These are phyloP conservation scores for Lordiphosa stackelbergi DNA, from an alignment of 1,140 invertebrate species.

Conservation along the genomic window DNA sequence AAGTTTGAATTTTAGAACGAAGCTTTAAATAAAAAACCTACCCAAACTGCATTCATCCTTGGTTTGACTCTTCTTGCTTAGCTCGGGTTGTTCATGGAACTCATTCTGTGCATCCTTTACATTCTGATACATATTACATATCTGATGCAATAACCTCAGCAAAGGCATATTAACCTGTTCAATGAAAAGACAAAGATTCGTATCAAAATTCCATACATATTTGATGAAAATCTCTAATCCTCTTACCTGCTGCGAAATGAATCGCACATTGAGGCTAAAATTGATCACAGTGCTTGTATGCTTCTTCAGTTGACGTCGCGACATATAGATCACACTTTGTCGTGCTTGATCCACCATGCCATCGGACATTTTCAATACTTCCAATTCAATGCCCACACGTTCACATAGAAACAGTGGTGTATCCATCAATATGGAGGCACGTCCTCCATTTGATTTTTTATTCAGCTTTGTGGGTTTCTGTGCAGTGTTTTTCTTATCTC, in stretches of 20 bases:
- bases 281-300: slow-evolving; percentile 93
- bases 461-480: slow-evolving; percentile 52
- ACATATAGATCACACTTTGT: slow-evolving; percentile 90
- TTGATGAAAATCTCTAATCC: background rate
- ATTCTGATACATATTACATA: slow-evolving; percentile 98
- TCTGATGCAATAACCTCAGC: slow-evolving; percentile 94
- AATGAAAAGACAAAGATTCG: background rate
- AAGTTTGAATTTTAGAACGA: no score
- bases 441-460: slow-evolving; percentile 77
- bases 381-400: slow-evolving; percentile 91
- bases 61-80: slow-evolving; percentile 76
- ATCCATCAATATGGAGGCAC: slow-evolving; percentile 84
- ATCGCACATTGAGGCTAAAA: slow-evolving; percentile 90
- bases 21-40: slow-evolving; percentile 12
- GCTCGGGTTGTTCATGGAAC: slow-evolving; percentile 84
- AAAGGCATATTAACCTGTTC: slow-evolving; percentile 94
- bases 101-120: slow-evolving; percentile 96
- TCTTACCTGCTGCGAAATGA: slow-evolving; percentile 90
- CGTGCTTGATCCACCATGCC: slow-evolving; percentile 91
- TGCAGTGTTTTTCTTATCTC: slow-evolving; percentile 69
- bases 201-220: no score
- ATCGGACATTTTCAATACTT: slow-evolving; percentile 92
- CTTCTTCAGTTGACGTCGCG: slow-evolving; percentile 90
- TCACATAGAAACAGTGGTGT: slow-evolving; percentile 95
- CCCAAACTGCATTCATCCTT: slow-evolving; percentile 77